phyloP scores from a whole-genome alignment of 2,797 vertebrate species.

The Scarus forsteni region DNA sequence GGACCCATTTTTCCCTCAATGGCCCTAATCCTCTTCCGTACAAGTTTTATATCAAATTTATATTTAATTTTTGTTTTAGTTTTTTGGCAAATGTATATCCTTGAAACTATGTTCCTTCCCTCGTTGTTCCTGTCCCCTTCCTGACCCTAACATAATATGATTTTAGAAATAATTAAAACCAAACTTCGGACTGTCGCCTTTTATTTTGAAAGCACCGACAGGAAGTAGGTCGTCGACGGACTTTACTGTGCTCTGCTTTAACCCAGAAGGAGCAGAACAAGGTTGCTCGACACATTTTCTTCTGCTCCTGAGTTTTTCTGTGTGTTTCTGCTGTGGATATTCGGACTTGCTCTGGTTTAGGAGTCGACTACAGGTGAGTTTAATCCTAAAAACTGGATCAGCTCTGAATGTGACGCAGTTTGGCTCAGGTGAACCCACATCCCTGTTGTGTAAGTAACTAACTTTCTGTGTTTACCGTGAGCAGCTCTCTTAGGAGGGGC shows the following conservation, averaged over 20 bases:
- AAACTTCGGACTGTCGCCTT: background rate
- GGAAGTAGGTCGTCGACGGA: background rate
- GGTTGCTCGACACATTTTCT: background rate
- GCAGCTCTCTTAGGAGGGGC: constrained; percentile 15
- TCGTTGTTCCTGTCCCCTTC: no score
- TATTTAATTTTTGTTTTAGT: no score
- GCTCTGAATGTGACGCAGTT: constrained; percentile 65
- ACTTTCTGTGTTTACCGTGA: constrained; percentile 47
- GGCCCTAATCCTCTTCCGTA: no score
- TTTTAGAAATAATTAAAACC: no score
- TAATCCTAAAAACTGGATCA: rapidly evolving
- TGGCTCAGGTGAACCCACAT: background rate
- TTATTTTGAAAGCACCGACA: constrained; percentile 29
- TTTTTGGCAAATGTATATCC: no score
- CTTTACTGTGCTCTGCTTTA: background rate
- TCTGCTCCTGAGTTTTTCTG: background rate
- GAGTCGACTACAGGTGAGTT: constrained; percentile 57
- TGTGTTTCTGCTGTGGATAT: background rate
- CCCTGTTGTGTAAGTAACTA: constrained; percentile 33
- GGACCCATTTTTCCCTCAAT: no score
- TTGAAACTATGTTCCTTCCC: no score
- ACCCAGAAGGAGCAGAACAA: background rate
- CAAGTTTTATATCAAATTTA: no score
- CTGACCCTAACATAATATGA: no score
- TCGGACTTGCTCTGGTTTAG: rapidly evolving